A percentile compares a stretch with the other conserved stretches of the same genome.
phyloP scores from a whole-genome alignment of 2,797 vertebrate species.

The Zalophus californianus region DNA sequence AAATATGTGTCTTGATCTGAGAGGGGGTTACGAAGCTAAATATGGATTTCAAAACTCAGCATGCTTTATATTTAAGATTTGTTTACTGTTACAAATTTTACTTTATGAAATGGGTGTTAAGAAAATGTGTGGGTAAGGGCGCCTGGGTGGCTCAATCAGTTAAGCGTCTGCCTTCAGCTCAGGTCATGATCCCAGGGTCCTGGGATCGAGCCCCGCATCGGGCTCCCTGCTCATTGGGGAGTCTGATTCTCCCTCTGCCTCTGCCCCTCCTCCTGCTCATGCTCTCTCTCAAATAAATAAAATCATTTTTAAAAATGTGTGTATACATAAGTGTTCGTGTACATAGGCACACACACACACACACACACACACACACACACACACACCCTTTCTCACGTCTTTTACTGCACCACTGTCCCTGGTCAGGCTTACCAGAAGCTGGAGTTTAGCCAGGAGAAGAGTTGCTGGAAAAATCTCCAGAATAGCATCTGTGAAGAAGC shows the following conservation, averaged over 20 bases:
- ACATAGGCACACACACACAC: neutral
- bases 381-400: neutral
- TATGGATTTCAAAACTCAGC: neutral
- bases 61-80: neutral
- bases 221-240: neutral
- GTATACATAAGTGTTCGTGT: too few species aligned
- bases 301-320: neutral
- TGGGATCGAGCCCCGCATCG: neutral
- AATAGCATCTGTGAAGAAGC: neutral
- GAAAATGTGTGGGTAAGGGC: neutral
- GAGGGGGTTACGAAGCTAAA: neutral
- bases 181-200: neutral
- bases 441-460: neutral
- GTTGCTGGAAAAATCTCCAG: neutral
- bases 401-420: too few species aligned
- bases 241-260: neutral
- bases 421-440: neutral
- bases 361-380: neutral
- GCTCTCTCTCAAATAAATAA: neutral
- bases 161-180: neutral
- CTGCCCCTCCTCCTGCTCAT: neutral
- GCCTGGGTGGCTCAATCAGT: neutral
- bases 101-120: neutral
- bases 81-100: neutral
- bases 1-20: neutral